Evolutionary conservation across 2,113 vertebrate species (phyloP), one percentile per base, ranked within the genome.

Genomic region (Erinaceus europaeus): DNA sequence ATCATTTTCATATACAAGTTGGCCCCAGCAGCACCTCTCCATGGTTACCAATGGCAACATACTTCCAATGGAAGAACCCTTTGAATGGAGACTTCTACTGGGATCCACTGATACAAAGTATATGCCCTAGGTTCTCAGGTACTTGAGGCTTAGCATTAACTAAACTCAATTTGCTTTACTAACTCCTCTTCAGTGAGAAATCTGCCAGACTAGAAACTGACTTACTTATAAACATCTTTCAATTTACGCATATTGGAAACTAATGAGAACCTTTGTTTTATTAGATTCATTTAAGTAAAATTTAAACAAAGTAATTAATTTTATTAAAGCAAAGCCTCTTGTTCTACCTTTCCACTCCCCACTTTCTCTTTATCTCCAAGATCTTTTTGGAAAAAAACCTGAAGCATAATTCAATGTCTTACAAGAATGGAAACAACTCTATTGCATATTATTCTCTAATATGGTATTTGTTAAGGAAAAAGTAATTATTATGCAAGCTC

Each of bases 381-480:
- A 79, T 79, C 67, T 72, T 67, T 86, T 76, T 83, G 89, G 57
- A 77, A 17, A 80, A 36, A 93, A 88, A 81, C 67, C 61, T 73
- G 36, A 81, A 46, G 84, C 55, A 44, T 75, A 76, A 57, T 32
- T 79, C 21, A 90, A 38, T 23, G 57, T 84, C 72, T 57, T 65
- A 82, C 4, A 88, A 86, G 78, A 86, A 93, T 79, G 90, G 53
- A 68, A 76, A 59, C 69, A n/a, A n/a, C 50, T 40, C 50, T 23
- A n/a, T 17, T 32, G 32, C 46, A n/a, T 48, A 67, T 61, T 82
- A 84, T 93, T 89, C 50, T 95, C 84, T 89, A 94, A 92, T 84
- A 94, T 69, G 71, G 89, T 55, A 84, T 84, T 91, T 93, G 77
- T 86, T 91, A 86, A 85, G 67, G 93, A 80, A 74, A 84, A 90